Evolutionary conservation across 2,113 vertebrate genomes (phyloP).

Genomic region (Neodontobutis hainanensis): DNA sequence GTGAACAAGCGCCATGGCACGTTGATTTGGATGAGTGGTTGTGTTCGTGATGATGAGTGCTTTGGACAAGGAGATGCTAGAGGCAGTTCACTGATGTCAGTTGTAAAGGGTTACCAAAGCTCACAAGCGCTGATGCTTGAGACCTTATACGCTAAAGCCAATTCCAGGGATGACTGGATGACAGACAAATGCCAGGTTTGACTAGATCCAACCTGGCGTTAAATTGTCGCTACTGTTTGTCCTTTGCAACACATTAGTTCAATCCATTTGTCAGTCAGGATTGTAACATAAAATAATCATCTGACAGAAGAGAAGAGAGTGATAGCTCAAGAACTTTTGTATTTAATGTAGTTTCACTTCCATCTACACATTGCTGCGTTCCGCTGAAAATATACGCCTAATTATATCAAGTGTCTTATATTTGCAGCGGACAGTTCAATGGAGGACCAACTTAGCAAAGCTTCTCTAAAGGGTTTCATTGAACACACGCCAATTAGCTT

Average conservation of each 20-base stretch:
- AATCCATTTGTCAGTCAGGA: neutral
- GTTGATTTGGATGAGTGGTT: conserved; percentile 36
- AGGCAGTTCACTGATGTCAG: conserved; percentile 38
- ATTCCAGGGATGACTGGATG: conserved; percentile 23
- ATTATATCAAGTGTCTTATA: neutral
- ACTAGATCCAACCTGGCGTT: conserved; percentile 1
- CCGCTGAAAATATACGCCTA: neutral
- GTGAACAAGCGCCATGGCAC: conserved; percentile 15
- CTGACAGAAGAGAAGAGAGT: neutral
- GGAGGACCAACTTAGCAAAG: neutral
- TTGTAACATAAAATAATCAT: neutral
- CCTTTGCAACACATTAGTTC: neutral
- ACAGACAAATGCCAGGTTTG: neutral
- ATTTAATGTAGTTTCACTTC: neutral
- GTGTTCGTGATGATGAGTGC: neutral
- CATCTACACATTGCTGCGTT: neutral
- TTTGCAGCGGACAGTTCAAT: neutral
- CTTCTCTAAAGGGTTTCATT: too few relatives aligned
- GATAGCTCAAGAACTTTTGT: neutral
- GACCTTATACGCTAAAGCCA: neutral
- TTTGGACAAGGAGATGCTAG: conserved; percentile 48
- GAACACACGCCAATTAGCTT: too few relatives aligned
- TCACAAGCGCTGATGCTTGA: conserved; percentile 8
- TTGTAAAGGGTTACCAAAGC: conserved; percentile 34
- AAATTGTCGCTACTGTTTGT: neutral